These are phyloP conservation scores for Melanotaenia trifasciata DNA, from an alignment of 2,797 vertebrate species.

Conservation along the genomic window DNA sequence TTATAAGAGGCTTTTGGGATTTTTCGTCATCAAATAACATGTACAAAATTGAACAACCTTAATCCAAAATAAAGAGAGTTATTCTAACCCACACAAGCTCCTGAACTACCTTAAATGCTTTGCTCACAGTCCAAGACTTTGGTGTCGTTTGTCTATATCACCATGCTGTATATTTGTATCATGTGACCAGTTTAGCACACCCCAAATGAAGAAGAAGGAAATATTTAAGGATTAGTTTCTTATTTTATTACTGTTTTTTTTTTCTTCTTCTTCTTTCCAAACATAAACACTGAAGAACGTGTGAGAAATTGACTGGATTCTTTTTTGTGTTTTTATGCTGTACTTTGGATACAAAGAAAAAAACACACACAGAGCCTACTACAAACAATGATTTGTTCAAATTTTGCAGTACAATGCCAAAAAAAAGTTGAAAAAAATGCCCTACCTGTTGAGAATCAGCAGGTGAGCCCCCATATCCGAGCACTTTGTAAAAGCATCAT, in stretches of 20 bases:
- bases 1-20: not conserved
- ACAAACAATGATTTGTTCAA: not conserved
- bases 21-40: not conserved
- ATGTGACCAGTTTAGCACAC: not conserved
- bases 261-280: no score
- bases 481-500: constrained; percentile 78
- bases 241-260: no score
- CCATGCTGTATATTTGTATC: not conserved
- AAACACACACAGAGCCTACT: not conserved
- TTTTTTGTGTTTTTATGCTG: no score
- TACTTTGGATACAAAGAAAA: no score
- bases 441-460: constrained; percentile 82
- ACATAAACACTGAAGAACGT: no score
- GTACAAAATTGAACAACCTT: not conserved
- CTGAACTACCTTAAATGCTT: not conserved
- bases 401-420: not conserved
- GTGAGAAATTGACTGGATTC: no score
- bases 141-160: not conserved
- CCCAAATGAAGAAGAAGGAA: not conserved
- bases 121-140: not conserved
- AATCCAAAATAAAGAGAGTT: not conserved
- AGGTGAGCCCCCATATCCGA: constrained; percentile 66
- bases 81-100: not conserved
- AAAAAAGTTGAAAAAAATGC: not conserved
- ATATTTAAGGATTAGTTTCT: no score